Conservation (phyloP, 2,113 vertebrate species). For the Typhlomys cinereus region DNA sequence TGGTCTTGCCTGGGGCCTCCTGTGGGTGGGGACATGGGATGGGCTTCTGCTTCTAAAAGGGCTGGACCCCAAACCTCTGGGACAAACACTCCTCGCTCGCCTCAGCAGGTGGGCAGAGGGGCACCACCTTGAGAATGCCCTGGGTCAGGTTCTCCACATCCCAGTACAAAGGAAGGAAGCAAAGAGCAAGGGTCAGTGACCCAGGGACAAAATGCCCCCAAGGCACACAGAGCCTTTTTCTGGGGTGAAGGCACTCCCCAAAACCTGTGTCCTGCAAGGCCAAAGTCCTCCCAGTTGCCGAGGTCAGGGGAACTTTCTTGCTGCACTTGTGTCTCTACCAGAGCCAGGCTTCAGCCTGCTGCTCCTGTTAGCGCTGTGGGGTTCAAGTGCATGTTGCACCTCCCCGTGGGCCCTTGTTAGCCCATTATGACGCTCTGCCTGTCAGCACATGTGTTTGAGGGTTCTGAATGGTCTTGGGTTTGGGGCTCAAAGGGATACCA, state of each 20-base stretch:
- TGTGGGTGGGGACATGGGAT: not conserved
- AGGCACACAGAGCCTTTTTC: not conserved
- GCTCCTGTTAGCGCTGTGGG: not conserved
- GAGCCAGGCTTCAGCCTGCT: not conserved
- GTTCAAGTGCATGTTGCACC: no score
- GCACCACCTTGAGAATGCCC: not conserved
- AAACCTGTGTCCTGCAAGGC: not conserved
- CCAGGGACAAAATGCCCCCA: not conserved
- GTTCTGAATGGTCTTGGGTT: no score
- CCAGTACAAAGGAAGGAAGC: not conserved
- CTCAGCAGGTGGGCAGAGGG: not conserved
- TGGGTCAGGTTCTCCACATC: not conserved
- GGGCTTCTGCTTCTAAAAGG: not conserved
- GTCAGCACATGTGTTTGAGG: no score
- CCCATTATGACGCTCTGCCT: not conserved
- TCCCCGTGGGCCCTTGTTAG: not conserved
- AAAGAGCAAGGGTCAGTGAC: not conserved
- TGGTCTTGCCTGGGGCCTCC: no score
- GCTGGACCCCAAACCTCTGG: not conserved
- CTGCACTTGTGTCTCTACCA: no score
- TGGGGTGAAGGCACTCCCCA: no score
- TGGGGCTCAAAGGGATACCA: no score
- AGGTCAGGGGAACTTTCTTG: not conserved
- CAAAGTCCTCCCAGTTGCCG: not conserved
- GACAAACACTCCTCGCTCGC: no score